These are phyloP conservation scores for Malurus elegans DNA, from an alignment of 2,113 vertebrate species.

Conservation along the genomic window DNA sequence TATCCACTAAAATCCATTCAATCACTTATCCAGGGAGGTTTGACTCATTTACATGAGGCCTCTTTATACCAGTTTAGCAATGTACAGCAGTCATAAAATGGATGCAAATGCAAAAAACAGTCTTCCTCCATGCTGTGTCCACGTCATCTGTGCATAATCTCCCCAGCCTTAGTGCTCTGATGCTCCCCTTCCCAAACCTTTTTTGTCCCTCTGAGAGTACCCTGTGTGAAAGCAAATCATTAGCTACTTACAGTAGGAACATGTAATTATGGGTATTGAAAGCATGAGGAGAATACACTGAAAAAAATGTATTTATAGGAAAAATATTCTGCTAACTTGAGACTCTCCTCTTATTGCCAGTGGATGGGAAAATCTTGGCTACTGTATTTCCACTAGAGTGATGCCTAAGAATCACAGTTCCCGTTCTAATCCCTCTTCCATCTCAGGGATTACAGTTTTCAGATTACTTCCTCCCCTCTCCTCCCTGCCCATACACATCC, in stretches of 20 bases:
- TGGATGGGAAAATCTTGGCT: neutral
- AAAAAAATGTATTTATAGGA: neutral
- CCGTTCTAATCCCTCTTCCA: neutral
- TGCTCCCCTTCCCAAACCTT: neutral
- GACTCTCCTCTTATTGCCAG: neutral
- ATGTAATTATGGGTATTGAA: neutral
- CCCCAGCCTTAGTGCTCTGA: neutral
- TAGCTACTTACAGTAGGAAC: neutral
- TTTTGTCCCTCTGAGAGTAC: neutral
- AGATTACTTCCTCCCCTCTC: neutral
- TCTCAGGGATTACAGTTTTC: neutral
- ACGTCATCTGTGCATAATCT: neutral
- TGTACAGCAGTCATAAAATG: neutral
- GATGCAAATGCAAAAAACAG: neutral
- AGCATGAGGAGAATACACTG: neutral
- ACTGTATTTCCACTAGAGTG: neutral
- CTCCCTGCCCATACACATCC: neutral
- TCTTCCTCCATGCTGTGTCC: neutral
- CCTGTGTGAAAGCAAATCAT: neutral
- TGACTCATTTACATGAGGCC: neutral
- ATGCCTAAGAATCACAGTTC: neutral
- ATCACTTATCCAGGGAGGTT: neutral
- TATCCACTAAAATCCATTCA: neutral
- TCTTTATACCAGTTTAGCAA: neutral
- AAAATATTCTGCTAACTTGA: neutral